A percentile compares a stretch with the other conserved stretches of the same genome.
Evolutionary conservation across 2,888 invertebrate genomes (phyloP).

Genomic region (Eremobia ochroleuca): DNA sequence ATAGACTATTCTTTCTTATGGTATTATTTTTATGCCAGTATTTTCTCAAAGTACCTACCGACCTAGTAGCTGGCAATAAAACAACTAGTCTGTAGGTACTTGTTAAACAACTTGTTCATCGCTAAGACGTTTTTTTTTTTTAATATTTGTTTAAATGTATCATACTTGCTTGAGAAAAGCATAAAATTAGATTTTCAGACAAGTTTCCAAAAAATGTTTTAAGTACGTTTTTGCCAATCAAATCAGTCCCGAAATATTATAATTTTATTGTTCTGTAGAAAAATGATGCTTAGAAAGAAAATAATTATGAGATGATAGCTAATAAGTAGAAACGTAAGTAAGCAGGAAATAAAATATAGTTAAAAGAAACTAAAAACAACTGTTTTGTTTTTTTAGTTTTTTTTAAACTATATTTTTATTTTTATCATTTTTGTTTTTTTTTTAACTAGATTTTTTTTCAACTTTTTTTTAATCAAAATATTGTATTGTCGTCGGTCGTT

Average conservation of each 20-base stretch:
- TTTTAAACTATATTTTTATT: no score
- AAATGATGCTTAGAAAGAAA: background rate
- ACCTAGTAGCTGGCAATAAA: conserved; percentile 19
- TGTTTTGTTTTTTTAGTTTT: no score
- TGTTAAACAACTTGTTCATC: conserved; percentile 1
- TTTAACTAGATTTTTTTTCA: no score
- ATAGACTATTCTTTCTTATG: background rate
- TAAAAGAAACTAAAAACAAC: no score
- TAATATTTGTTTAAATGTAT: background rate
- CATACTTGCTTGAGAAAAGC: background rate
- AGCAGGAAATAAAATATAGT: no score
- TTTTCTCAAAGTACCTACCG: background rate
- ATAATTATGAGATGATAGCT: background rate
- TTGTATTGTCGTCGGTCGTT: no score
- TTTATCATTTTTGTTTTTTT: no score
- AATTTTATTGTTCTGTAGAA: background rate
- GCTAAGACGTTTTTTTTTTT: background rate
- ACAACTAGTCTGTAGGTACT: conserved; percentile 25
- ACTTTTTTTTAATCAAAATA: no score
- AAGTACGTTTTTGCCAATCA: background rate
- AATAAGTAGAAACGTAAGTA: background rate
- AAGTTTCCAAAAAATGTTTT: background rate
- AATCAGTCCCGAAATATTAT: background rate
- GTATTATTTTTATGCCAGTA: conserved; percentile 2
- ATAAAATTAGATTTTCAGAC: conserved; percentile 13